Conservation (phyloP, 2,888 invertebrate genomes). For the Drosophila flavopinicola region DNA sequence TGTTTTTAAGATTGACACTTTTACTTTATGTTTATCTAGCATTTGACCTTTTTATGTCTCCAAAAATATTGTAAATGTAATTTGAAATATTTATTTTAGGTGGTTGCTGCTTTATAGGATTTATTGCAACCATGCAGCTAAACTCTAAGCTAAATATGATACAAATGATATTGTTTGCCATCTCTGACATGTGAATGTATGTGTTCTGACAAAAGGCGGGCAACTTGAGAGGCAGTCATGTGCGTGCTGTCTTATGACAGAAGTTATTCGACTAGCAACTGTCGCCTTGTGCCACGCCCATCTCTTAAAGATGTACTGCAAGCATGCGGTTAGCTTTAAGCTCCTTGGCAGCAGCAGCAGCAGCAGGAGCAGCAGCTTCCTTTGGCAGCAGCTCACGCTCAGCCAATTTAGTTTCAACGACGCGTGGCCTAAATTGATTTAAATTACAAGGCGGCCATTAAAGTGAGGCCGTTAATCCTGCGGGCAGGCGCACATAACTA, state of each 20-base stretch:
- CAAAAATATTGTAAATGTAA: too few species aligned
- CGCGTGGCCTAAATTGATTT: slow-evolving; percentile 77
- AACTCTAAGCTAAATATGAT: too few species aligned
- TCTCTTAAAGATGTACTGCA: slow-evolving; percentile 31
- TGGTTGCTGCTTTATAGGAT: too few species aligned
- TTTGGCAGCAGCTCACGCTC: slow-evolving; percentile 25
- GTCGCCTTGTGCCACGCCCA: slow-evolving; percentile 50
- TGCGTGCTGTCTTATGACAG: slow-evolving; percentile 49
- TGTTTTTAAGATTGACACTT: too few species aligned
- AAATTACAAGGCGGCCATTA: slow-evolving; percentile 71
- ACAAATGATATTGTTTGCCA: slow-evolving; percentile 7
- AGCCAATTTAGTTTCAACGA: slow-evolving; percentile 55
- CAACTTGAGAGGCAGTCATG: slow-evolving; percentile 30
- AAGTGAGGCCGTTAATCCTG: slow-evolving; percentile 60
- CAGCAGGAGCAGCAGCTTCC: slow-evolving; percentile 26
- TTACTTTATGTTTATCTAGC: too few species aligned
- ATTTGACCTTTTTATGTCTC: too few species aligned
- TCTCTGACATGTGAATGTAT: slow-evolving; percentile 46
- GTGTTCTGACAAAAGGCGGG: slow-evolving; percentile 12
- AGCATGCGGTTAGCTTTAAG: slow-evolving; percentile 19
- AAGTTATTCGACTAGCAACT: slow-evolving; percentile 43
- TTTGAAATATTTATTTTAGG: too few species aligned
- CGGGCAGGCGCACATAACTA: slow-evolving; percentile 33
- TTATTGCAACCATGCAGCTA: too few species aligned
- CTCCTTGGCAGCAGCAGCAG: not conserved